Percentiles rank a stretch among this genome's conserved stretches.
Evolutionary conservation across 2,113 vertebrate genomes (phyloP).

Genomic region (Eurypyga helias): DNA sequence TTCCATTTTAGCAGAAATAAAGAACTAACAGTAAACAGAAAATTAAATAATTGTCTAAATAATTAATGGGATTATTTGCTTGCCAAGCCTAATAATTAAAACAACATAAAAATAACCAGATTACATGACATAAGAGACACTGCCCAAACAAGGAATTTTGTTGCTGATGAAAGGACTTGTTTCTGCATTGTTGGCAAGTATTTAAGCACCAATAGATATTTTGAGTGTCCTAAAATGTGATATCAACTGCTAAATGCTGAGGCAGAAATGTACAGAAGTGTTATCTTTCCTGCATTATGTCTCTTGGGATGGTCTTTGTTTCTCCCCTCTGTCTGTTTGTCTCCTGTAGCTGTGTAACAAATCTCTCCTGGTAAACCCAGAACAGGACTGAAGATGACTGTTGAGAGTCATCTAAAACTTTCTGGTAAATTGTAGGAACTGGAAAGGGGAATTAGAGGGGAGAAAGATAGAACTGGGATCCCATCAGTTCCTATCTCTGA

Average conservation of each 20-base stretch:
- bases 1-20: neutral
- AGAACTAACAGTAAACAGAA: neutral
- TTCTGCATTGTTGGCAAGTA: neutral
- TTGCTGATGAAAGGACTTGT: neutral
- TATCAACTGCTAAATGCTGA: neutral
- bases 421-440: neutral
- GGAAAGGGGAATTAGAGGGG: neutral
- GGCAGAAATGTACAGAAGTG: neutral
- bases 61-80: neutral
- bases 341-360: neutral
- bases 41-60: slow-evolving; percentile 13
- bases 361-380: neutral
- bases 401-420: neutral
- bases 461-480: neutral
- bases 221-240: neutral
- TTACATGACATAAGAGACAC: neutral
- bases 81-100: neutral
- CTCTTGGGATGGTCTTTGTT: neutral
- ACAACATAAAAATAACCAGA: neutral
- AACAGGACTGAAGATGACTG: neutral
- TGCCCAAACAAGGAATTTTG: neutral
- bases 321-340: neutral
- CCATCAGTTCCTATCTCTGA: neutral
- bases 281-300: neutral
- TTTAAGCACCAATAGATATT: neutral